Percentiles rank a stretch among this genome's conserved stretches.
These are phyloP conservation scores for Heptranchias perlo DNA, from an alignment of 2,113 vertebrate genomes.

Conservation along the genomic window DNA sequence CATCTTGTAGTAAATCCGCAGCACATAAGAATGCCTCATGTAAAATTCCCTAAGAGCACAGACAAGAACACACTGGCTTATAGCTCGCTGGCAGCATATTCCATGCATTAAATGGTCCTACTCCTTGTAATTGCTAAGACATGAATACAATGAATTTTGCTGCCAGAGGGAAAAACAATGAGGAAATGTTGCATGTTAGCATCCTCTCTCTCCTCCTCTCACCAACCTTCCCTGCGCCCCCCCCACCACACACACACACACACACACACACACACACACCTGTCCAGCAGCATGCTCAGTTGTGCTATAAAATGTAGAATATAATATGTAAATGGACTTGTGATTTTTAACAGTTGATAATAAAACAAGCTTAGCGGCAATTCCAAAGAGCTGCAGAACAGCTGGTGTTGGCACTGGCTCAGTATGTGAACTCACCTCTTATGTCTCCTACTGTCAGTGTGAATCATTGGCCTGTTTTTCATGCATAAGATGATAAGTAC, in stretches of 20 bases:
- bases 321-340: not conserved
- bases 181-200: not conserved
- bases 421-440: not conserved
- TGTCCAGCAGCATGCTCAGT: no score
- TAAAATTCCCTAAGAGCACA: not conserved
- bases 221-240: not conserved
- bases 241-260: not conserved
- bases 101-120: not conserved
- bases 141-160: not conserved
- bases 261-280: no score
- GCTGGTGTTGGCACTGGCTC: not conserved
- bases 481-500: slow-evolving; percentile 2
- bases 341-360: not conserved
- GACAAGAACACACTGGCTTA: not conserved
- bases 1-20: not conserved
- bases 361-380: not conserved
- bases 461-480: not conserved
- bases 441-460: not conserved
- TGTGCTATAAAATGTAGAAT: not conserved
- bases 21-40: not conserved
- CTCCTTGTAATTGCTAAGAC: not conserved
- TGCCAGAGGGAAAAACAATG: not conserved
- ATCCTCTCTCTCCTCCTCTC: not conserved
- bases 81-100: not conserved
- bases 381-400: not conserved